Conservation (phyloP, 2,113 vertebrate genomes). For the Neogale vison region DNA sequence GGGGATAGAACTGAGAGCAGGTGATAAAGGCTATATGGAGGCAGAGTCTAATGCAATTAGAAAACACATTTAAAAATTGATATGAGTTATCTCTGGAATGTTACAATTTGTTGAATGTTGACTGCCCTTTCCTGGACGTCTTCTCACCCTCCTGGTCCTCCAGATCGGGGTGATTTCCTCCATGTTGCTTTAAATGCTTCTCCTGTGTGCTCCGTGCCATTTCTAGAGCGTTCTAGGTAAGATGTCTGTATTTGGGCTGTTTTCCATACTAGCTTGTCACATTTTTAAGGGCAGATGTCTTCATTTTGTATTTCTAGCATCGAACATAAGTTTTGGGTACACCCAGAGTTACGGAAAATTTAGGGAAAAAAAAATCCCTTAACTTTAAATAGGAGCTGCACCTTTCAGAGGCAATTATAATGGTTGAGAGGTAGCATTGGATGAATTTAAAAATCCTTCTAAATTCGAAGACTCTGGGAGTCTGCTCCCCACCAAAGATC, state of each 20-base stretch:
- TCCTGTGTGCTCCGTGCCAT: neutral
- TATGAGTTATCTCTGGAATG: neutral
- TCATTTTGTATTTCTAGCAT: neutral
- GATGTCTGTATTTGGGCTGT: neutral
- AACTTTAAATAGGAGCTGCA: neutral
- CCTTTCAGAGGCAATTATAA: accelerated
- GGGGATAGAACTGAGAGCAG: neutral
- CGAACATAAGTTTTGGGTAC: neutral
- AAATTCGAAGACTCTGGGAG: neutral
- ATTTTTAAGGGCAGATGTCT: neutral
- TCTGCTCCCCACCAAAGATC: neutral
- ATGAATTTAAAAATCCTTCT: neutral
- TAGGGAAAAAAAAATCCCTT: neutral
- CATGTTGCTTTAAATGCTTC: neutral
- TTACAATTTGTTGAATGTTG: neutral
- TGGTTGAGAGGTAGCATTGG: neutral
- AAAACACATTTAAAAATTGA: neutral
- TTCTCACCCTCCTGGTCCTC: neutral
- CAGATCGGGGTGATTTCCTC: accelerated
- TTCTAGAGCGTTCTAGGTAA: neutral
- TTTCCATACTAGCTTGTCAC: neutral
- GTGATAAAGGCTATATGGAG: neutral
- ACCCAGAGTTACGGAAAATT: neutral
- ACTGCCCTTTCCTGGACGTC: neutral
- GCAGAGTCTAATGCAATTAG: neutral